Percentiles rank a stretch among this genome's conserved stretches.
Conservation (phyloP, 2,113 vertebrate genomes). For the Alethe diademata region DNA sequence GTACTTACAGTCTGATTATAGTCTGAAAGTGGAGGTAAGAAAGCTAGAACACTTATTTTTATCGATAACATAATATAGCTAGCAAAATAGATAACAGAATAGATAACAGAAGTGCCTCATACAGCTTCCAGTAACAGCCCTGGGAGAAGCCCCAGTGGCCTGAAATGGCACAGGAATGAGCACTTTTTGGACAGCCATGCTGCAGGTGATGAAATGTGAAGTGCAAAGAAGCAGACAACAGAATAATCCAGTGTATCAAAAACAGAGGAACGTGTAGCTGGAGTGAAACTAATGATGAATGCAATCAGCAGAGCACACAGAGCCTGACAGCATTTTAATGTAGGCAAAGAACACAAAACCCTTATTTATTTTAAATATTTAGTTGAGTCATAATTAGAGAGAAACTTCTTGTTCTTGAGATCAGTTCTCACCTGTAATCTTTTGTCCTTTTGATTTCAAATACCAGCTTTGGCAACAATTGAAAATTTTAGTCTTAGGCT, state of each 20-base stretch:
- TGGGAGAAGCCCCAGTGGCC: accelerated
- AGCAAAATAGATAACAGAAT: not conserved
- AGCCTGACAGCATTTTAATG: not conserved
- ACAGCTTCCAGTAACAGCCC: not conserved
- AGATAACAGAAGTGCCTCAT: not conserved
- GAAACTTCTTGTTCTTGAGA: not conserved
- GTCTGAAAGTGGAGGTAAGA: not conserved
- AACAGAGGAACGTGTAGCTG: not conserved
- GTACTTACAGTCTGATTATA: not conserved
- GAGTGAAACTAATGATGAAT: not conserved
- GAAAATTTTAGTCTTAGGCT: not conserved
- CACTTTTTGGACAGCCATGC: not conserved
- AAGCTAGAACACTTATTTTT: not conserved
- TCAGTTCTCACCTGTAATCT: not conserved
- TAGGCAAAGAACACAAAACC: not conserved
- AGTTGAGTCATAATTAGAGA: not conserved
- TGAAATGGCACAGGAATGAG: not conserved
- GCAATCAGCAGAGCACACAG: not conserved
- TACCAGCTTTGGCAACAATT: not conserved
- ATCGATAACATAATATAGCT: too few species aligned
- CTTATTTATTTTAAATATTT: not conserved
- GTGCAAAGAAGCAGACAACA: not conserved
- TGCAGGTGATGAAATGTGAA: not conserved
- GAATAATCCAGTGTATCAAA: not conserved
- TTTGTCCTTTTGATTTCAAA: not conserved